Evolutionary conservation across 1,140 invertebrate species (phyloP).

Genomic region (Streblospio benedicti): DNA sequence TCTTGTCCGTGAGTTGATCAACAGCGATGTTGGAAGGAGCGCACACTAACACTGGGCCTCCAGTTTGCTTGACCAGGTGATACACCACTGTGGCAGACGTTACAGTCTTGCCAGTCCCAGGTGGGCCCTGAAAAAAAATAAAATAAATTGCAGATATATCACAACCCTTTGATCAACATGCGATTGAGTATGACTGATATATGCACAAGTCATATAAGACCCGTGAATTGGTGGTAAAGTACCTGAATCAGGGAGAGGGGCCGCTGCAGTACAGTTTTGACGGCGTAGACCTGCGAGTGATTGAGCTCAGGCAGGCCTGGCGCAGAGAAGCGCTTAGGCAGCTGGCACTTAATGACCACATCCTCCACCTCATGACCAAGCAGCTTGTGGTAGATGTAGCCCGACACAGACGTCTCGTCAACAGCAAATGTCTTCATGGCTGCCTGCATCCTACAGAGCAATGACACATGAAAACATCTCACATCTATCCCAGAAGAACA

Average conservation of each 20-base stretch:
- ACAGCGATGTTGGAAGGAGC: slow-evolving; percentile 99
- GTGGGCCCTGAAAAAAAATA: slow-evolving; percentile 51
- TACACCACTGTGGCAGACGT: slow-evolving; percentile 99
- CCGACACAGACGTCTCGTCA: slow-evolving; percentile 90
- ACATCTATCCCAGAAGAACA: background rate
- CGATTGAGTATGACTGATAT: background rate
- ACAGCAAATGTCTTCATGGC: slow-evolving; percentile 92
- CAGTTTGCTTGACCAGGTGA: slow-evolving; percentile 86
- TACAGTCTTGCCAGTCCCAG: slow-evolving; percentile 96
- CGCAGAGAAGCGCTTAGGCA: slow-evolving; percentile 93
- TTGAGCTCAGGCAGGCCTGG: slow-evolving; percentile 96
- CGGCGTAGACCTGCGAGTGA: slow-evolving; percentile 95
- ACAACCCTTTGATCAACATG: background rate
- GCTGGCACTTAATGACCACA: slow-evolving; percentile 66
- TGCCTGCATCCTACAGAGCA: slow-evolving; percentile 73
- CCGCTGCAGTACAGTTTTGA: slow-evolving; percentile 94
- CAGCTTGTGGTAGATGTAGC: slow-evolving; percentile 93
- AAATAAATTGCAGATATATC: background rate
- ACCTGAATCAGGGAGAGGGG: slow-evolving; percentile 93
- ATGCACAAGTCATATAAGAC: background rate
- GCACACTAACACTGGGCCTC: slow-evolving; percentile 90
- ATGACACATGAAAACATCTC: slow-evolving; percentile 2
- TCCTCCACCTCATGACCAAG: slow-evolving; percentile 96
- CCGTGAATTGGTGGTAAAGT: background rate
- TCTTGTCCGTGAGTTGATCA: slow-evolving; percentile 97